Conservation (phyloP, 2,113 vertebrate species). For the Perccottus glenii region DNA sequence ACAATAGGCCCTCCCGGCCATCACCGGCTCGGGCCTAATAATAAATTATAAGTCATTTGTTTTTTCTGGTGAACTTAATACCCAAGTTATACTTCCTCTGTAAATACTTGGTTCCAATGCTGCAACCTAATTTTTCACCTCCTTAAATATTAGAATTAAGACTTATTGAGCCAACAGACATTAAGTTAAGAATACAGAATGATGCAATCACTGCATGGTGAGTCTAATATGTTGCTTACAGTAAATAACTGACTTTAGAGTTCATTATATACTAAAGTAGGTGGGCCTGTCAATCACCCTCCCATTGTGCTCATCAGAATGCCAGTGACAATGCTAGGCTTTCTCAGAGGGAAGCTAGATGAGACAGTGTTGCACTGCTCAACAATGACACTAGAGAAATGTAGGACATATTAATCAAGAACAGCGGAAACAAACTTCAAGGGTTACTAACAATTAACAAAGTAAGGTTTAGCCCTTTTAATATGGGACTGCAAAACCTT, state of each 20-base stretch:
- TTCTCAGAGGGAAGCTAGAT: neutral
- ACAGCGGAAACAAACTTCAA: conserved; percentile 7
- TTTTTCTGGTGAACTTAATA: too few species aligned
- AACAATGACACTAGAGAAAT: neutral
- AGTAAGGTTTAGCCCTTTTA: neutral
- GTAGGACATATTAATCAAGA: neutral
- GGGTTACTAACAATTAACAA: neutral
- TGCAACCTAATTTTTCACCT: too few species aligned
- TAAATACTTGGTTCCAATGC: too few species aligned
- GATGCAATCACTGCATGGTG: neutral
- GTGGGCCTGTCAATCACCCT: conserved; percentile 34
- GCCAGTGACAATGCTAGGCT: neutral
- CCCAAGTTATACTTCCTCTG: too few species aligned
- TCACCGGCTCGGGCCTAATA: too few species aligned
- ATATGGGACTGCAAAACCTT: too few species aligned
- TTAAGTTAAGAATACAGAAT: neutral
- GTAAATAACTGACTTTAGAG: conserved; percentile 18
- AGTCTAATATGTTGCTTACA: neutral
- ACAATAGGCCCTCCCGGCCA: too few species aligned
- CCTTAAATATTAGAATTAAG: too few species aligned
- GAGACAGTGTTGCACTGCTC: neutral
- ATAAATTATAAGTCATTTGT: too few species aligned
- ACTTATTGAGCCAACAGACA: too few species aligned
- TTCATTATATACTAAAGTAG: conserved; percentile 12
- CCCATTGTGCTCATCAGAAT: conserved; percentile 12